These are phyloP conservation scores for Trichopoda pennipes DNA, from an alignment of 2,888 invertebrate genomes.

Conservation along the genomic window DNA sequence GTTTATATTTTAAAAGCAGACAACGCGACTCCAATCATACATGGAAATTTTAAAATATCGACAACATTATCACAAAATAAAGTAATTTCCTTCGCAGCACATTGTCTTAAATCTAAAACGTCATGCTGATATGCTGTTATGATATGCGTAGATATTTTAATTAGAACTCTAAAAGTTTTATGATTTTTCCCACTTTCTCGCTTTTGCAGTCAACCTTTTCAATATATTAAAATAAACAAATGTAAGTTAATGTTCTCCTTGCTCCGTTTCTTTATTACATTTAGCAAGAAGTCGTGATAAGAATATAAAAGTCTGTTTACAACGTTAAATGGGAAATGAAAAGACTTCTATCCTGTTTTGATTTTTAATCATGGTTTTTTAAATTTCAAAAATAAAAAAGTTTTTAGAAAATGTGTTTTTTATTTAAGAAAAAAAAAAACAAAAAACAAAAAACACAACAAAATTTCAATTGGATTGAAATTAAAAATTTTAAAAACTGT, in stretches of 20 bases:
- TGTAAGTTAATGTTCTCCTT: slow-evolving; percentile 10
- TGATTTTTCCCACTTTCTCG: slow-evolving; percentile 23
- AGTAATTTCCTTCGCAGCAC: slow-evolving; percentile 62
- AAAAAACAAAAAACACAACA: neutral
- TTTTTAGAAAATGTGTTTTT: neutral
- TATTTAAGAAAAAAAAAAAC: too few species aligned
- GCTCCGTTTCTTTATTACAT: slow-evolving; percentile 43
- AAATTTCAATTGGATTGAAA: neutral
- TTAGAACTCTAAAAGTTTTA: slow-evolving; percentile 63
- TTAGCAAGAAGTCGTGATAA: slow-evolving; percentile 63
- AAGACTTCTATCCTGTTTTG: slow-evolving; percentile 1
- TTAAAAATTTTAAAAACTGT: too few species aligned
- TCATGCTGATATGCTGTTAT: slow-evolving; percentile 60
- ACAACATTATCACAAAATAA: slow-evolving; percentile 46
- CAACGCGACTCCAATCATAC: slow-evolving; percentile 61
- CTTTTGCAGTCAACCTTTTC: neutral
- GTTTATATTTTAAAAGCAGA: slow-evolving; percentile 53
- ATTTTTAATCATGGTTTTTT: slow-evolving; percentile 26
- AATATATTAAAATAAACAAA: slow-evolving; percentile 3
- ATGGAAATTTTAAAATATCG: slow-evolving; percentile 45
- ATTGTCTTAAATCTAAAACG: slow-evolving; percentile 52
- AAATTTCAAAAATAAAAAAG: slow-evolving; percentile 12
- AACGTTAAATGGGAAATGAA: slow-evolving; percentile 3
- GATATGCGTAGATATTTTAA: slow-evolving; percentile 65
- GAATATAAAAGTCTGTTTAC: slow-evolving; percentile 51